Evolutionary conservation across 2,113 vertebrate species (phyloP).

Genomic region (Rhodinocichla rosea): DNA sequence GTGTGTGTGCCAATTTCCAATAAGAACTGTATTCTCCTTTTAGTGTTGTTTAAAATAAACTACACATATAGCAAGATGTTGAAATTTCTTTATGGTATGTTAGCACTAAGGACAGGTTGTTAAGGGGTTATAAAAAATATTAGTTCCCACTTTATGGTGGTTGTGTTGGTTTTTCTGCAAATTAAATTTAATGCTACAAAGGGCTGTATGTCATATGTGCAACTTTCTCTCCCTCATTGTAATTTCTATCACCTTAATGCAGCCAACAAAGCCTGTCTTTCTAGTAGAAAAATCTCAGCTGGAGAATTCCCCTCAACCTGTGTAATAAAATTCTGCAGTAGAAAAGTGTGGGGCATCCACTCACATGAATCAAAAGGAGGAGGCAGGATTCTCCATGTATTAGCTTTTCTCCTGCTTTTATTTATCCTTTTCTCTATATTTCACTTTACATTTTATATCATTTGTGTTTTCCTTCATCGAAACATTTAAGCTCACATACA

Average conservation of each 20-base stretch:
- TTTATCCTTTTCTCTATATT: neutral
- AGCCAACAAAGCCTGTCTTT: neutral
- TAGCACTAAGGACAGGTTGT: constrained; percentile 48
- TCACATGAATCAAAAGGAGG: neutral
- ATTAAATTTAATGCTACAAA: neutral
- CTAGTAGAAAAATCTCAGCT: neutral
- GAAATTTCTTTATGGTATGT: constrained; percentile 49
- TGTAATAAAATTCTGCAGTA: neutral
- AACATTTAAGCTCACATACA: neutral
- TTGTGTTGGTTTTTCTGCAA: neutral
- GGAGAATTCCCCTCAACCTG: neutral
- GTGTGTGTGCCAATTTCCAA: neutral
- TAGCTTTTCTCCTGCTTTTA: neutral
- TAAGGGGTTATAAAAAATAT: constrained; percentile 59
- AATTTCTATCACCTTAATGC: neutral
- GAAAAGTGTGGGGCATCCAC: neutral
- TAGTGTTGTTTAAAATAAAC: constrained; percentile 48
- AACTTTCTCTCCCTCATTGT: neutral
- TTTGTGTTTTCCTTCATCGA: neutral
- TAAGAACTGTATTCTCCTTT: constrained; percentile 12
- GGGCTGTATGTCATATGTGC: neutral
- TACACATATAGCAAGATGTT: constrained; percentile 26
- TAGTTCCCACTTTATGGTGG: constrained; percentile 43
- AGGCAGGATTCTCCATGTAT: neutral
- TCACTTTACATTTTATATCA: neutral